Evolutionary conservation across 2,888 invertebrate genomes (phyloP).

Genomic region (Mylabris sibirica): DNA sequence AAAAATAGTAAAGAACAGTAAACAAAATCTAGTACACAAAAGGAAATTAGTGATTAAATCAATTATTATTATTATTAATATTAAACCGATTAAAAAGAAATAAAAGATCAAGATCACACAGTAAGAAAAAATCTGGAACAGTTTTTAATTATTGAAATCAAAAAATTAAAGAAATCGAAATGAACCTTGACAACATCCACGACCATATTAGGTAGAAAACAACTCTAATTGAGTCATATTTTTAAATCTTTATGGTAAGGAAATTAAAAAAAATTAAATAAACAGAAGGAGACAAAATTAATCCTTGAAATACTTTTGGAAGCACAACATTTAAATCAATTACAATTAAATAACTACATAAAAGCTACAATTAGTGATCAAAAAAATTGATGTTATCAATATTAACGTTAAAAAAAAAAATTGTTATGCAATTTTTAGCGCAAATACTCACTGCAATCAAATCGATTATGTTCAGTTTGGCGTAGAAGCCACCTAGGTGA

Average conservation of each 20-base stretch:
- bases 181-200: background rate
- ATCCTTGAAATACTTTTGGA: conserved; percentile 1
- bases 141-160: background rate
- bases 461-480: conserved; percentile 23
- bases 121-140: background rate
- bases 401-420: background rate
- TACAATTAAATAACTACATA: background rate
- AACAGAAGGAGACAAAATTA: background rate
- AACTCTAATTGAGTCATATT: conserved; percentile 3
- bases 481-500: conserved; percentile 26
- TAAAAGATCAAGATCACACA: background rate
- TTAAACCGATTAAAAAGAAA: background rate
- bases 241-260: background rate
- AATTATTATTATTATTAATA: background rate
- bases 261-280: too few relatives aligned
- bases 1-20: background rate
- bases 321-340: background rate
- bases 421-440: conserved; percentile 23
- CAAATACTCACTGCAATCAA: conserved; percentile 32
- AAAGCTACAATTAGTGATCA: background rate
- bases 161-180: background rate
- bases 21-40: background rate
- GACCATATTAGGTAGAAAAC: conserved; percentile 1
- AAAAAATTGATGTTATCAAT: background rate
- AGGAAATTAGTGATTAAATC: background rate